Conservation (phyloP, 2,797 vertebrate genomes). For the Fratercula arctica region DNA sequence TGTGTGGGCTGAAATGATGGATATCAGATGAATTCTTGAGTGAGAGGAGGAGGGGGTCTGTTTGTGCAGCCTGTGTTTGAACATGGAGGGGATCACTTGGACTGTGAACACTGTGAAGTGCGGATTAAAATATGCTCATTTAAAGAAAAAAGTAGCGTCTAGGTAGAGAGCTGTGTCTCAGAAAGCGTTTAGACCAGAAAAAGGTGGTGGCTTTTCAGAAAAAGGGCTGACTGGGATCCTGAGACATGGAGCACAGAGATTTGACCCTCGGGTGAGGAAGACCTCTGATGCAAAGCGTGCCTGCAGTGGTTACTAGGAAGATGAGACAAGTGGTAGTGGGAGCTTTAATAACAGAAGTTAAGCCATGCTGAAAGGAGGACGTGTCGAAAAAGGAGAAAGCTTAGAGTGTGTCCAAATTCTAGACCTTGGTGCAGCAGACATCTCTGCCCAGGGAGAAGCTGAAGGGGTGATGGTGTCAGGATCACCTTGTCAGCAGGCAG, state of each 20-base stretch:
- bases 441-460: not conserved
- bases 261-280: not conserved
- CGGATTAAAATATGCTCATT: not conserved
- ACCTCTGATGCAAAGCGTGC: not conserved
- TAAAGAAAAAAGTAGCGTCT: not conserved
- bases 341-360: not conserved
- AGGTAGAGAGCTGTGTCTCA: not conserved
- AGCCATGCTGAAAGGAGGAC: not conserved
- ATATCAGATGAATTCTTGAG: not conserved
- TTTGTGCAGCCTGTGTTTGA: not conserved
- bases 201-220: not conserved
- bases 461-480: not conserved
- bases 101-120: not conserved
- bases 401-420: not conserved
- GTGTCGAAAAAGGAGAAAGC: not conserved
- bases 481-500: not conserved
- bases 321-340: not conserved
- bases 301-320: not conserved
- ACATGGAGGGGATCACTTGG: not conserved
- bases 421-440: not conserved
- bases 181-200: not conserved
- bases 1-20: not conserved
- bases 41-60: not conserved
- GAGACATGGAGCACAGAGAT: not conserved
- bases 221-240: not conserved